Evolutionary conservation across 2,888 invertebrate genomes (phyloP).

Genomic region (Augochlorella aurata): DNA sequence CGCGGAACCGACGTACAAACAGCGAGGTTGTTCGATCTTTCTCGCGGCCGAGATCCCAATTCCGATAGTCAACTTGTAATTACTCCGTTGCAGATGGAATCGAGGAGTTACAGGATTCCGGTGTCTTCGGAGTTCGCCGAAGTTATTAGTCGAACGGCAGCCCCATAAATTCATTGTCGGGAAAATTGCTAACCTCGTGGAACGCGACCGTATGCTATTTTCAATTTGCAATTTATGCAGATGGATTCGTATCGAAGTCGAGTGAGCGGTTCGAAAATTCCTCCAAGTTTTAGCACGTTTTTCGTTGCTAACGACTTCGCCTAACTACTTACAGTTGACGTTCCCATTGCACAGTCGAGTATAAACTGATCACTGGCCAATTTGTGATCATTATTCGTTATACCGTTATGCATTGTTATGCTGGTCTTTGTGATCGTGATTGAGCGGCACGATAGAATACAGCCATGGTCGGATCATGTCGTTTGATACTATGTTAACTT

Average conservation of each 20-base stretch:
- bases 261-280: not conserved
- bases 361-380: not conserved
- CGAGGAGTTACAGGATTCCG: constrained; percentile 36
- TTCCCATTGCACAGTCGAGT: not conserved
- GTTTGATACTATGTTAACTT: no score
- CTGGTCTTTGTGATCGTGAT: not conserved
- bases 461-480: not conserved
- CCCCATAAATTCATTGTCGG: constrained; percentile 35
- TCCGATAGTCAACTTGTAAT: constrained; percentile 48
- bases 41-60: constrained; percentile 39
- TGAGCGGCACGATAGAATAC: not conserved
- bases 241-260: constrained; percentile 11
- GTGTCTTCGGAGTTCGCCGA: constrained; percentile 25
- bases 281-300: not conserved
- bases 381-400: not conserved
- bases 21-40: constrained; percentile 41
- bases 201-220: constrained; percentile 16
- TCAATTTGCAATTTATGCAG: constrained; percentile 12
- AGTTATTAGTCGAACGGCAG: constrained; percentile 40
- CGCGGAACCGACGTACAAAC: constrained; percentile 18
- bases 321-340: not conserved
- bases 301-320: not conserved
- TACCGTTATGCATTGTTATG: not conserved
- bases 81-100: constrained; percentile 42
- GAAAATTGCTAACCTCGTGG: constrained; percentile 33